phyloP scores from a whole-genome alignment of 2,888 invertebrate genomes.

The Biston stratarius region DNA sequence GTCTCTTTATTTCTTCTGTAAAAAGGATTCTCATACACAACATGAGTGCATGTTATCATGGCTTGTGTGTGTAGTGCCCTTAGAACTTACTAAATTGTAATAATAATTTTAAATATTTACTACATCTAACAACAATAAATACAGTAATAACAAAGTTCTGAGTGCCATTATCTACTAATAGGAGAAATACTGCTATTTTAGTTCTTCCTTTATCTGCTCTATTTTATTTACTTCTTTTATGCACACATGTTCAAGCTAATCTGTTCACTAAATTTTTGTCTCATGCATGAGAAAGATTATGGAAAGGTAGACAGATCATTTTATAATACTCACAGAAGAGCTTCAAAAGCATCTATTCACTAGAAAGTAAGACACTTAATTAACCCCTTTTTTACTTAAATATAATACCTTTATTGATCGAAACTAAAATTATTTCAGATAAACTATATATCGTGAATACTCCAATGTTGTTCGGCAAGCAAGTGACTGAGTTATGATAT shows the following conservation, averaged over 20 bases:
- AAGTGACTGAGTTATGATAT: slow-evolving; percentile 31
- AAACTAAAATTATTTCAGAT: slow-evolving; percentile 42
- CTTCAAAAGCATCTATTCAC: background rate
- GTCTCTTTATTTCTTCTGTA: too few species aligned
- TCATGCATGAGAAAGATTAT: background rate
- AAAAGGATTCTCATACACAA: too few species aligned
- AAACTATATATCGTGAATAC: slow-evolving; percentile 21
- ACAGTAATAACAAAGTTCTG: too few species aligned
- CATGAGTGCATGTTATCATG: too few species aligned
- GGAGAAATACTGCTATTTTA: background rate
- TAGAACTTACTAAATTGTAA: background rate
- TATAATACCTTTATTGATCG: background rate
- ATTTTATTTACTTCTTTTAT: background rate
- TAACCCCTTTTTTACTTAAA: too few species aligned
- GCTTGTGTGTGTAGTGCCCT: too few species aligned
- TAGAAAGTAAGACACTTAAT: too few species aligned
- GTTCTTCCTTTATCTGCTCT: background rate
- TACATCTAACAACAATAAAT: background rate
- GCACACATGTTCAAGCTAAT: background rate
- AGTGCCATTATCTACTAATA: too few species aligned
- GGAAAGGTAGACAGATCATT: background rate
- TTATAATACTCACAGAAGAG: background rate
- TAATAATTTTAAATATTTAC: background rate
- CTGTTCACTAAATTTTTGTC: background rate
- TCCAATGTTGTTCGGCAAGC: slow-evolving; percentile 46